Evolutionary conservation across 2,797 vertebrate genomes (phyloP), one percentile per base, ranked within the genome.

Genomic region (Chelidonichthys spinosus): DNA sequence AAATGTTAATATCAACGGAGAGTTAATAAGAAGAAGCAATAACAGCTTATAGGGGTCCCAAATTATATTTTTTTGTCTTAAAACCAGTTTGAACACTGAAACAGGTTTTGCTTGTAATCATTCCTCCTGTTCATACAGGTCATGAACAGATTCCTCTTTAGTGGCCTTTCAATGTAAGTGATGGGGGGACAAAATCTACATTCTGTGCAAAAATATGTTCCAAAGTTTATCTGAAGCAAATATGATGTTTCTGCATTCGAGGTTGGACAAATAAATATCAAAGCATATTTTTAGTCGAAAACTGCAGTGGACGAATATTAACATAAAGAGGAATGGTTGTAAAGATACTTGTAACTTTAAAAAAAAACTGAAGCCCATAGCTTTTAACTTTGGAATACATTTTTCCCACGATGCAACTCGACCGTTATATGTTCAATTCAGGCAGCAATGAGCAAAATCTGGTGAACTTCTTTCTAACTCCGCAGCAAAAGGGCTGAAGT

Each of bases 1-100:
- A 25, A n/a, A 66, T 42, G 18, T 61, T 33, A 40, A 32, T 58
- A 39, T 63, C n/a, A 69, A 42, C 44, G 25, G 17, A 68, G 56
- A 63, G 9, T 36, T 32, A 15, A 59, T 14, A 35, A 44, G 15
- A 44, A 62, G 13, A 44, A 46, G 42, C 59, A 15, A 35, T 42
- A 44, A 8, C 32, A 49, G 33, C 4, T 40, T 9, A 42, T 35
- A 11, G 4, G 25, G 25, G 5, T 32, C 44, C 11, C 39, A 3
- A 40, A 7, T 33, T 40, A 52, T 8, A 65, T 40, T 47, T 5
- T 36, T 9, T 5, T 7, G 1, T 6, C 7, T n/a, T n/a, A 2
- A 2, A 6, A 2, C 6, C 13, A 25, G 25, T 37, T 11, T n/a
- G 11, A 56, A 56, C 4, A 33, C 1, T 2, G 3, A 46, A 60